Evolutionary conservation across 1,140 invertebrate species (phyloP).

Genomic region (Globodera ellingtonae): DNA sequence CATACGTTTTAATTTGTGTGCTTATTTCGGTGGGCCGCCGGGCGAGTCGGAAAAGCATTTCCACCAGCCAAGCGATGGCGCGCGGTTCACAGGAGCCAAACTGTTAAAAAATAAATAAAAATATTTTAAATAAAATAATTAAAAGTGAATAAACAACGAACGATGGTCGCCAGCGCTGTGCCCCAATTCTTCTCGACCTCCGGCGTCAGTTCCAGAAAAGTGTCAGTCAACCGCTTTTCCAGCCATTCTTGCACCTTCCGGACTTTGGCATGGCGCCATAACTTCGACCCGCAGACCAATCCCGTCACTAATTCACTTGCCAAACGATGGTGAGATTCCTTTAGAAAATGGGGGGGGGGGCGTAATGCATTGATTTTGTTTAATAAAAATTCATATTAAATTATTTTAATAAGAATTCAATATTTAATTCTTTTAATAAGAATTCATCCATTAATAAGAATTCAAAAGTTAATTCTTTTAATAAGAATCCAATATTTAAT

Average conservation of each 20-base stretch:
- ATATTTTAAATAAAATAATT: not conserved
- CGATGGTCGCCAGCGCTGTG: slow-evolving; percentile 71
- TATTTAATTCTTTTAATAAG: too few relatives aligned
- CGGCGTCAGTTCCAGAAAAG: slow-evolving; percentile 60
- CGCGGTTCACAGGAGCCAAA: slow-evolving; percentile 57
- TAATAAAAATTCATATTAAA: too few relatives aligned
- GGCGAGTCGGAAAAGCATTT: slow-evolving; percentile 54
- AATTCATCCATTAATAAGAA: too few relatives aligned
- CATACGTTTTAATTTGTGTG: slow-evolving; percentile 44
- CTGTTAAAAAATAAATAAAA: slow-evolving; percentile 6
- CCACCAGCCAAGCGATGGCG: slow-evolving; percentile 46
- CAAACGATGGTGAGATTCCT: slow-evolving; percentile 80
- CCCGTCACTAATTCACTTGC: slow-evolving; percentile 80
- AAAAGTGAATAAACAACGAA: slow-evolving; percentile 30
- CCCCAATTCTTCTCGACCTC: slow-evolving; percentile 79
- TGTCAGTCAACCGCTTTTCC: slow-evolving; percentile 60
- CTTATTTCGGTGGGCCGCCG: slow-evolving; percentile 50
- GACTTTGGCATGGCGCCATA: slow-evolving; percentile 77
- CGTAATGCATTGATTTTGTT: slow-evolving; percentile 7
- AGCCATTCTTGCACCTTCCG: slow-evolving; percentile 66
- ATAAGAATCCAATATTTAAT: too few relatives aligned
- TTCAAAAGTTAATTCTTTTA: too few relatives aligned
- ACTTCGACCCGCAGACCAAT: slow-evolving; percentile 77
- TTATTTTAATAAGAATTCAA: too few relatives aligned
- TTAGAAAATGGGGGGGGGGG: slow-evolving; percentile 42